Conservation (phyloP, 1,140 invertebrate species). For the Asobara japonica region DNA sequence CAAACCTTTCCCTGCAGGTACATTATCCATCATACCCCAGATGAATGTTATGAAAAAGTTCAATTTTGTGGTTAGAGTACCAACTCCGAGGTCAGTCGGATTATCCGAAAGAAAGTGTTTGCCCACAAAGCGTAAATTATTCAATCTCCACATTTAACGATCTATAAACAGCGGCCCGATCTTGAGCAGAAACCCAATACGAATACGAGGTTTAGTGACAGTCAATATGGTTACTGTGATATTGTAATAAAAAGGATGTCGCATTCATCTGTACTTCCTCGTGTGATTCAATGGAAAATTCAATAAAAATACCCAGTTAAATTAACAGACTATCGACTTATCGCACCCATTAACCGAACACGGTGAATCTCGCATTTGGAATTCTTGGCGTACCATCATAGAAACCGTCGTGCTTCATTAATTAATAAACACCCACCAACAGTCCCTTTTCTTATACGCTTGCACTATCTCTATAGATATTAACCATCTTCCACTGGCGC, state of each 20-base stretch:
- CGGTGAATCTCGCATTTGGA: neutral
- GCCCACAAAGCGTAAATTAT: neutral
- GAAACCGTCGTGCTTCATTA: conserved; percentile 37
- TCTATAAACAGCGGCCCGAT: neutral
- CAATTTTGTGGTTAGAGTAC: neutral
- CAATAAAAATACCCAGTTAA: neutral
- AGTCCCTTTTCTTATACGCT: neutral
- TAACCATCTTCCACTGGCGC: neutral
- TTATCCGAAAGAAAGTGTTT: conserved; percentile 1
- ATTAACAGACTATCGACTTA: conserved; percentile 23
- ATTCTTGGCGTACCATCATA: conserved; percentile 39
- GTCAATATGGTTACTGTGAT: neutral
- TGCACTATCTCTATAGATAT: conserved; percentile 16
- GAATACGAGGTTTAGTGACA: neutral
- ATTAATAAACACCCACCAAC: conserved; percentile 43
- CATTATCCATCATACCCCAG: too few relatives aligned
- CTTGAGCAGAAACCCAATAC: neutral
- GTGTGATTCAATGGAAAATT: neutral
- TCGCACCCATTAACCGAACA: conserved; percentile 11
- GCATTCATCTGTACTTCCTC: neutral
- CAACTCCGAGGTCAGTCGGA: neutral
- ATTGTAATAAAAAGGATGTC: neutral
- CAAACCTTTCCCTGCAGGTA: too few relatives aligned
- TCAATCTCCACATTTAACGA: neutral
- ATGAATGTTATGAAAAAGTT: too few relatives aligned